Evolutionary conservation across 2,113 vertebrate genomes (phyloP), one percentile per base, ranked within the genome.

Genomic region (Sorex araneus): DNA sequence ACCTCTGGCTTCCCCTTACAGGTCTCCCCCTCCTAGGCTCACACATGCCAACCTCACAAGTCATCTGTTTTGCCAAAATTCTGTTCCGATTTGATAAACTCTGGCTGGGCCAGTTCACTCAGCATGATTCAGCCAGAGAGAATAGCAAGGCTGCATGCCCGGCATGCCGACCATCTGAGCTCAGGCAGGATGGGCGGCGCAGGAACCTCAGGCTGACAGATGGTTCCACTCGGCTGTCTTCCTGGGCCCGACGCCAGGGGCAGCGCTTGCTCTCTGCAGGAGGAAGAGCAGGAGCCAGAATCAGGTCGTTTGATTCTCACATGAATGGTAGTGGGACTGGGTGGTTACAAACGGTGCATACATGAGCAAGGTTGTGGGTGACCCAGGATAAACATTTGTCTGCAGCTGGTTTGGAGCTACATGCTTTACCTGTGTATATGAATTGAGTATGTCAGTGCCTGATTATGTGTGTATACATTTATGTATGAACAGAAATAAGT

Each of bases 1-100:
- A 45, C 45, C 60, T 74, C 60, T 30, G 15, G 63, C 30, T 78
- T 32, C 50, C 19, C 13, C 36, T 40, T 67, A 36, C 79, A 15
- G 76, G 93, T 91, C 92, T 94, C 89, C 89, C 84, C 67, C 94
- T 89, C 77, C 92, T 47, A 25, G 83, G 54, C 54, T 86, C 92
- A 67, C 94, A 79, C 88, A 96, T 96, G 90, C 95, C 96, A 95
- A 93, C 47, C 93, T 92, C 92, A 87, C 92, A 86, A 95, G 93
- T 95, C 96, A 96, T 96, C 91, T 96, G 95, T 95, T 96, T 96
- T 93, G 96, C 90, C 96, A 95, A 95, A 97, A 97, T 97, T 94
- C 95, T 96, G 95, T 95, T 97, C 93, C 7, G 76, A 96, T 95
- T 96, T 84, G 95, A 96, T 96, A 95, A 97, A 96, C 93, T 76